Evolutionary conservation across 2,113 vertebrate species (phyloP).

Genomic region (Malurus elegans): DNA sequence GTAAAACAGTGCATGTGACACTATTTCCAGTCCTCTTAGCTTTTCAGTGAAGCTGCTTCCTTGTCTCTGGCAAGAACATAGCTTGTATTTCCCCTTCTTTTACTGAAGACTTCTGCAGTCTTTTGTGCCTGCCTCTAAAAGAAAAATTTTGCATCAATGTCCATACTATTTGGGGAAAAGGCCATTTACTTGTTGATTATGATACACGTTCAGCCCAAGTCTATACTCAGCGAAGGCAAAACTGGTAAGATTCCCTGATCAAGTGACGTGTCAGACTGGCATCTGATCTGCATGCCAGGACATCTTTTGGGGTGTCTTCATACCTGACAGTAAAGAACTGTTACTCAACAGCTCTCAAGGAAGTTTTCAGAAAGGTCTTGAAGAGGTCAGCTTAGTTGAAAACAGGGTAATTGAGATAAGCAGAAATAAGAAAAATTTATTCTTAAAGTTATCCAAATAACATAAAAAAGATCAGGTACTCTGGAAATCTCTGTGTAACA

Average conservation of each 20-base stretch:
- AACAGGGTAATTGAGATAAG: background rate
- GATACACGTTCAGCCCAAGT: background rate
- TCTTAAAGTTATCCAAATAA: background rate
- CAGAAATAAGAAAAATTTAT: background rate
- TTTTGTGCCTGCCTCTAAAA: background rate
- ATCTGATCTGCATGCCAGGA: background rate
- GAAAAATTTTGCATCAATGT: background rate
- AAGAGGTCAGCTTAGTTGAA: background rate
- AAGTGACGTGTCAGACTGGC: background rate
- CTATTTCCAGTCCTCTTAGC: background rate
- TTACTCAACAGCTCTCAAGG: background rate
- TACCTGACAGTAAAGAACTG: background rate
- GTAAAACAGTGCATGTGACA: background rate
- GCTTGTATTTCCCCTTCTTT: background rate
- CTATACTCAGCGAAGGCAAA: background rate
- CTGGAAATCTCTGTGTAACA: background rate
- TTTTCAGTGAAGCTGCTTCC: background rate
- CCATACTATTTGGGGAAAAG: background rate
- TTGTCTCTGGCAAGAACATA: background rate
- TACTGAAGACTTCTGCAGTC: background rate
- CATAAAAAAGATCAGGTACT: background rate
- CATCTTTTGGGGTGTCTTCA: background rate
- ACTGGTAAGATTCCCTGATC: background rate
- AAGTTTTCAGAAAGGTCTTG: background rate
- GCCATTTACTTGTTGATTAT: background rate